phyloP scores from a whole-genome alignment of 2,113 vertebrate genomes.

The Gallinago jamesoni region DNA sequence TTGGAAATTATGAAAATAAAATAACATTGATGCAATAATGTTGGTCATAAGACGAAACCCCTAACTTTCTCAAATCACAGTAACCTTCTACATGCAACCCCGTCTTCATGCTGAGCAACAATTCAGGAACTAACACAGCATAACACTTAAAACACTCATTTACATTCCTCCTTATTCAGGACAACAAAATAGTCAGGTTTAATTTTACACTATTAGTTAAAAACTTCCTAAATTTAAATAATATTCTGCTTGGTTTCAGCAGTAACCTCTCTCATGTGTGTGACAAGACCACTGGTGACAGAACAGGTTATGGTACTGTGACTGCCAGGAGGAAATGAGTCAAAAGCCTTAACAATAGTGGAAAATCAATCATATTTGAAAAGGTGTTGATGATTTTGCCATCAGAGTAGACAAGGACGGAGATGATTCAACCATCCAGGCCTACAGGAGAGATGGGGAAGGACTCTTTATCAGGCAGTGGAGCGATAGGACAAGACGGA shows the following conservation, averaged over 20 bases:
- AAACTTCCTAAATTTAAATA: not conserved
- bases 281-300: not conserved
- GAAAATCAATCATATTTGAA: not conserved
- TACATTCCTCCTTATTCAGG: not conserved
- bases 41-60: not conserved
- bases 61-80: not conserved
- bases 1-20: slow-evolving; percentile 17
- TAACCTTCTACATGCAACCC: not conserved
- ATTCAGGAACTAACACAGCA: not conserved
- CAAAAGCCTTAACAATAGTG: not conserved
- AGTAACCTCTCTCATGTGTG: not conserved
- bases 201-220: not conserved
- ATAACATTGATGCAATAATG: not conserved
- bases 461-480: no score
- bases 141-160: not conserved
- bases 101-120: not conserved
- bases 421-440: not conserved
- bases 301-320: not conserved
- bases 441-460: no score
- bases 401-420: not conserved
- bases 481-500: no score
- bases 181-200: not conserved
- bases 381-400: not conserved
- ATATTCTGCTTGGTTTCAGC: not conserved
- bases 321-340: not conserved